Evolutionary conservation across 2,113 vertebrate species (phyloP).

Genomic region (Glaucomys volans): DNA sequence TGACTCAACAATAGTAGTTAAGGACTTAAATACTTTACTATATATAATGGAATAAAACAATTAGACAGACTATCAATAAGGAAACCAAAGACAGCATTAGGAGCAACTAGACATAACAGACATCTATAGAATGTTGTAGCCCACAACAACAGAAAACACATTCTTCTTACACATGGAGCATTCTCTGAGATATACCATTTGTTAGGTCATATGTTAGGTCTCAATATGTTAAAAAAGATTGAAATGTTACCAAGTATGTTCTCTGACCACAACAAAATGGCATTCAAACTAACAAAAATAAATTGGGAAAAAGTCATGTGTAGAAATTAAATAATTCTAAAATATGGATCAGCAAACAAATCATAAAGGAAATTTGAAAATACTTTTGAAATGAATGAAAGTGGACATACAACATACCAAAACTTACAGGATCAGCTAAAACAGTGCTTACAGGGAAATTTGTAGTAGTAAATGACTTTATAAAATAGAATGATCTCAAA

Average conservation of each 20-base stretch:
- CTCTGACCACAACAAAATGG: neutral
- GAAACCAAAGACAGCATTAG: neutral
- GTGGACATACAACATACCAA: neutral
- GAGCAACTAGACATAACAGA: neutral
- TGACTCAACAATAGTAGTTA: neutral
- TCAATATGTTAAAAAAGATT: neutral
- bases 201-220: neutral
- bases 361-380: conserved; percentile 18
- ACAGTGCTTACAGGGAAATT: neutral
- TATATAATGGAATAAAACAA: neutral
- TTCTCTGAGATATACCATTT: neutral
- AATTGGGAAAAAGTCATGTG: neutral
- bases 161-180: neutral
- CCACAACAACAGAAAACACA: neutral
- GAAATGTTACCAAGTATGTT: neutral
- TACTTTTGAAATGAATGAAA: neutral
- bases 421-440: neutral
- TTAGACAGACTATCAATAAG: neutral
- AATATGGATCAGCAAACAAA: neutral
- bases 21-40: neutral
- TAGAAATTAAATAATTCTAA: neutral
- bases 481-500: neutral
- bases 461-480: neutral
- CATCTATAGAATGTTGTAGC: neutral
- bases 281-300: neutral